These are phyloP conservation scores for Rhinoraja longicauda DNA, from an alignment of 2,797 vertebrate genomes.

Conservation along the genomic window DNA sequence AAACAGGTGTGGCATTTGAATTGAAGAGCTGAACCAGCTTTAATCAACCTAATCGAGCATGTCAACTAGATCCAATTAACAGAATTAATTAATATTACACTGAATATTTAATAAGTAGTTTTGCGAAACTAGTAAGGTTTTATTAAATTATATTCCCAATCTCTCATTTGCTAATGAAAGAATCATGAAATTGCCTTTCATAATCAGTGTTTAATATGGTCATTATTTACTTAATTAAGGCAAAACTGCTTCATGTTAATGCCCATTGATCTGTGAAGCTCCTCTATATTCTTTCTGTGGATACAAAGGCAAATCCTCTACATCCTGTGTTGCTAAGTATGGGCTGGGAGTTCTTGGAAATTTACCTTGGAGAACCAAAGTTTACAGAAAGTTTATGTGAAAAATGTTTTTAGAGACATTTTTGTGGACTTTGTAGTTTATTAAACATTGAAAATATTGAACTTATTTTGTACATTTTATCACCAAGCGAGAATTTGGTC, in stretches of 20 bases:
- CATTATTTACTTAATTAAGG: background rate
- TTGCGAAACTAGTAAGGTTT: background rate
- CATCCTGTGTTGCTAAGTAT: background rate
- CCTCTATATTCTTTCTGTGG: background rate
- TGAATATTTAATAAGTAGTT: background rate
- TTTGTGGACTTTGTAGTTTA: background rate
- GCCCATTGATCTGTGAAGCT: background rate
- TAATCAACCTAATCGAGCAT: background rate
- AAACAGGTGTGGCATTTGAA: background rate
- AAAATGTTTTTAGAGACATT: background rate
- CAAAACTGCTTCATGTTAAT: background rate
- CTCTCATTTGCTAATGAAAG: background rate
- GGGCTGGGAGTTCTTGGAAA: background rate
- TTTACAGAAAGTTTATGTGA: no score
- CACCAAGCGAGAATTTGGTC: background rate
- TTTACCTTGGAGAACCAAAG: background rate
- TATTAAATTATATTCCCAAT: background rate
- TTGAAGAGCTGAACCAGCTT: background rate
- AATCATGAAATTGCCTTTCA: background rate
- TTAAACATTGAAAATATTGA: background rate
- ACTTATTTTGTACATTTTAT: background rate
- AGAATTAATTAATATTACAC: background rate
- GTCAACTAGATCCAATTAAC: background rate
- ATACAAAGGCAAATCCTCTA: background rate
- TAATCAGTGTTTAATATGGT: background rate